A percentile compares a stretch with the other conserved stretches of the same genome.
phyloP scores from a whole-genome alignment of 2,797 vertebrate genomes.

The Artibeus lituratus region DNA sequence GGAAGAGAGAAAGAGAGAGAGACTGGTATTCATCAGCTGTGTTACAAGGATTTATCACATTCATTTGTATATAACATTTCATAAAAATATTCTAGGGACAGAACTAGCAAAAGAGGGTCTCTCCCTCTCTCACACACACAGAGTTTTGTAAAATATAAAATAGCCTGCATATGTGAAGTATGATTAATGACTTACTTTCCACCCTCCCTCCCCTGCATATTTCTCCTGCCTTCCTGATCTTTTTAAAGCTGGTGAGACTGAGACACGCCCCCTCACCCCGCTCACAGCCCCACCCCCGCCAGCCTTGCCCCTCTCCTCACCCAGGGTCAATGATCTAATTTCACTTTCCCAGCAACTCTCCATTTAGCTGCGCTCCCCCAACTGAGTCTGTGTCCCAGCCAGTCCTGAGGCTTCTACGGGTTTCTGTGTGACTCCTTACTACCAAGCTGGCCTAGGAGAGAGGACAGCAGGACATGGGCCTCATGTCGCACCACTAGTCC shows the following conservation, averaged over 20 bases:
- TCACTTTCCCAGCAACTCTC: neutral
- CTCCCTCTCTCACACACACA: neutral
- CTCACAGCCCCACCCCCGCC: neutral
- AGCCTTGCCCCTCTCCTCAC: neutral
- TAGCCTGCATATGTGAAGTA: neutral
- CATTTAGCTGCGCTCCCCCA: neutral
- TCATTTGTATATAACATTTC: neutral
- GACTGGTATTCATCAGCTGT: neutral
- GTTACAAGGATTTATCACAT: no score
- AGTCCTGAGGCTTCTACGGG: neutral
- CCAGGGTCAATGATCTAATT: neutral
- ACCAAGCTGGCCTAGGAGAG: neutral
- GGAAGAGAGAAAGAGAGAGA: neutral
- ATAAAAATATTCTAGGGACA: neutral
- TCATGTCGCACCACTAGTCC: accelerated
- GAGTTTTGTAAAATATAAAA: neutral
- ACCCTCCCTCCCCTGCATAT: neutral
- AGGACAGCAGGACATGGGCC: neutral
- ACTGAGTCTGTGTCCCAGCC: neutral
- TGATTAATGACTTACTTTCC: neutral
- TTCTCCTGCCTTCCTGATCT: neutral
- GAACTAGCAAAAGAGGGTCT: neutral
- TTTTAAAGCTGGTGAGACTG: neutral
- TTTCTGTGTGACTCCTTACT: neutral
- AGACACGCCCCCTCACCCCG: accelerated